Percentiles rank a stretch among this genome's conserved stretches.
phyloP scores from a whole-genome alignment of 1,140 invertebrate species.

The Drosophila willistoni region DNA sequence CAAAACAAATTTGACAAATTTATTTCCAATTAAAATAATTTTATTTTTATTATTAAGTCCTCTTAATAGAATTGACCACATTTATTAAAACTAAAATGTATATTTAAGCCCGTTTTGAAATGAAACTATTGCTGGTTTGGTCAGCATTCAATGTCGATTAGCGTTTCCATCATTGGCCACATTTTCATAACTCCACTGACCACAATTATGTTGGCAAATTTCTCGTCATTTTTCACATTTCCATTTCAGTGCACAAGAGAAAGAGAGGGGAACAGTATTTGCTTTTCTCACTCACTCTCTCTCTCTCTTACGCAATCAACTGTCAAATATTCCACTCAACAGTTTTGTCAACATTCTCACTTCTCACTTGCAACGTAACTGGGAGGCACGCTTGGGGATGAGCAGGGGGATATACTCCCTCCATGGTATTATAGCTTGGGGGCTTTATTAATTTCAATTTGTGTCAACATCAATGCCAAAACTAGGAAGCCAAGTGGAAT shows the following conservation, averaged over 20 bases:
- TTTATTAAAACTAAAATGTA: not conserved
- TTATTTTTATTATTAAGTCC: not conserved
- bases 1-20: too few relatives aligned
- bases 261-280: not conserved
- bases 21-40: not conserved
- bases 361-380: constrained; percentile 8
- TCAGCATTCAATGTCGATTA: constrained; percentile 37
- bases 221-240: constrained; percentile 66
- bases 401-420: not conserved
- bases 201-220: constrained; percentile 70
- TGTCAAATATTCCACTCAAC: constrained; percentile 66
- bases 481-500: constrained; percentile 50
- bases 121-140: constrained; percentile 13
- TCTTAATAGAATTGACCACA: not conserved
- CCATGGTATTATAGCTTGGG: constrained; percentile 1
- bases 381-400: not conserved
- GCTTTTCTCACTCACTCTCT: not conserved
- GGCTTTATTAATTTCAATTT: constrained; percentile 80
- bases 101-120: not conserved
- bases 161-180: constrained; percentile 20
- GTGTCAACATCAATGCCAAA: constrained; percentile 76
- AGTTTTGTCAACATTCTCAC: constrained; percentile 52
- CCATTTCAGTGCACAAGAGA: constrained; percentile 9
- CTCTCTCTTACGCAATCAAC: constrained; percentile 29
- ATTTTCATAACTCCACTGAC: constrained; percentile 44